Percentiles rank a stretch among this genome's conserved stretches.
Conservation (phyloP, 2,113 vertebrate genomes). For the Nerophis ophidion region DNA sequence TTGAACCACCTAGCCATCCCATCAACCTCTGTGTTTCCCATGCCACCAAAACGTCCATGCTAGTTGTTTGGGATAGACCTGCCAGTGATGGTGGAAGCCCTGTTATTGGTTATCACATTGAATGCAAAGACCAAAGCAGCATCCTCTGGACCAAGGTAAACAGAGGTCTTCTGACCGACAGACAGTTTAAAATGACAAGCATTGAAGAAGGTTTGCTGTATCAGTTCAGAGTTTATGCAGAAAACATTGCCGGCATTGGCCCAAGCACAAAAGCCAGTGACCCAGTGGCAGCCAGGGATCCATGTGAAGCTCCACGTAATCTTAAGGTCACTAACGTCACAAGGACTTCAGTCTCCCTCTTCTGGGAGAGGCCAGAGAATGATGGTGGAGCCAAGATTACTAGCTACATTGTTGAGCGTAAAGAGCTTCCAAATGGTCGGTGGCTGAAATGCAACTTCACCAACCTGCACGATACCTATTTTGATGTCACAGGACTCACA, state of each 20-base stretch:
- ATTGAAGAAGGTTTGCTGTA: constrained; percentile 91
- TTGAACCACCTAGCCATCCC: constrained; percentile 86
- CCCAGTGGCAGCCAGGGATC: constrained; percentile 89
- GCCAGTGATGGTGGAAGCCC: constrained; percentile 89
- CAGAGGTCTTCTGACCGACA: constrained; percentile 84
- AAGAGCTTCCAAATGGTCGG: constrained; percentile 88
- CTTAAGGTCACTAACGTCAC: constrained; percentile 93
- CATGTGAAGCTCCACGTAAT: constrained; percentile 89
- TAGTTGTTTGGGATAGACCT: constrained; percentile 88
- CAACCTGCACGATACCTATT: constrained; percentile 90
- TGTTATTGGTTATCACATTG: constrained; percentile 91
- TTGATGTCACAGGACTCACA: constrained; percentile 88
- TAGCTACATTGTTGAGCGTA: constrained; percentile 89
- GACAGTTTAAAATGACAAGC: constrained; percentile 89
- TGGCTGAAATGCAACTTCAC: constrained; percentile 97
- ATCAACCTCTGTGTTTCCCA: constrained; percentile 80
- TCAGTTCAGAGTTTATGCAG: constrained; percentile 93
- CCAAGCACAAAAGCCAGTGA: constrained; percentile 89
- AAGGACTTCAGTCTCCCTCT: constrained; percentile 89
- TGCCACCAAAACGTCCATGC: constrained; percentile 89
- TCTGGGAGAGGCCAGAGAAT: constrained; percentile 88
- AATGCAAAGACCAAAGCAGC: constrained; percentile 92
- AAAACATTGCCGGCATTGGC: constrained; percentile 94
- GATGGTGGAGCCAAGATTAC: constrained; percentile 90
- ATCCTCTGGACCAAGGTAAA: constrained; percentile 95